Percentiles rank a stretch among this genome's conserved stretches.
These are phyloP conservation scores for Ditylenchus dipsaci DNA, from an alignment of 1,140 invertebrate species.

Conservation along the genomic window DNA sequence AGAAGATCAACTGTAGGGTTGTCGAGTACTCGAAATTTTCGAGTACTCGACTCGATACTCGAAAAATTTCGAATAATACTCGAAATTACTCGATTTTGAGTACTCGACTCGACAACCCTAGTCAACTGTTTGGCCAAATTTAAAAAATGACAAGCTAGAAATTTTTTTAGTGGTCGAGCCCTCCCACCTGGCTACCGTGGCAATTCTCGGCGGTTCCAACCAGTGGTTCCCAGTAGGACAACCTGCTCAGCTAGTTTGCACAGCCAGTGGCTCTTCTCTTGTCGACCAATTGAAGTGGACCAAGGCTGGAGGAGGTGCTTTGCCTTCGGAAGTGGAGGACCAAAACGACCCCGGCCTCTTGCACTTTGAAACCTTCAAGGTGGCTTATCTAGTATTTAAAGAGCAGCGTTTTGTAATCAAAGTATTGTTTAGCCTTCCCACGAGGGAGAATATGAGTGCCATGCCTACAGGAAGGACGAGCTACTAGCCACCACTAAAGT, in stretches of 20 bases:
- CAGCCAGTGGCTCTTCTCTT: conserved; percentile 49
- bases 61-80: no score
- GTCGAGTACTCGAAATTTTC: no score
- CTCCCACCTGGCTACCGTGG: conserved; percentile 47
- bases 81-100: no score
- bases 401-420: neutral
- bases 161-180: conserved; percentile 48
- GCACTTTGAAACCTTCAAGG: conserved; percentile 55
- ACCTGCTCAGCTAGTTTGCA: conserved; percentile 50
- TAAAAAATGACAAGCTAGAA: no score
- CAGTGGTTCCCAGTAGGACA: conserved; percentile 54
- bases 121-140: no score
- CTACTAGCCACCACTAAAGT: conserved; percentile 48
- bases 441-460: conserved; percentile 56
- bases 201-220: conserved; percentile 51
- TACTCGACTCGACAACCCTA: no score
- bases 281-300: conserved; percentile 54
- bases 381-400: neutral
- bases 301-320: conserved; percentile 20
- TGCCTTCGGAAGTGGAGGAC: conserved; percentile 51
- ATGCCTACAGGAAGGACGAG: conserved; percentile 52
- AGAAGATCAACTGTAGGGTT: no score
- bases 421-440: conserved; percentile 30
- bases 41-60: no score
- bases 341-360: conserved; percentile 53